Base-by-base conservation (phyloP, 2,797 vertebrate genomes). In the Phoxinus dragarum region DNA sequence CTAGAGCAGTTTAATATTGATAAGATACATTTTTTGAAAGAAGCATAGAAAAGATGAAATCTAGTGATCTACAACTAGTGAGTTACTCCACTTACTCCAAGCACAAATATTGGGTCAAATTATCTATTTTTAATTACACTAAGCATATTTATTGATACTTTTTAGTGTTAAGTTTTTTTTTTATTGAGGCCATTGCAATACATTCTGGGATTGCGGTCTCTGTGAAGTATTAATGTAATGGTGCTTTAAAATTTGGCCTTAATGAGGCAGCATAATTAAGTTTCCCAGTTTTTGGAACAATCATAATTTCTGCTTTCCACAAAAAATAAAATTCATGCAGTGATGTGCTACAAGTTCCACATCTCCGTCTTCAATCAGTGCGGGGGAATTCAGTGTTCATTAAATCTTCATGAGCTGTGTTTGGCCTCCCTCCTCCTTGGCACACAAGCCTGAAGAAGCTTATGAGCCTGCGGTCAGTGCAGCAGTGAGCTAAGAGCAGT, bases 321-420 rank as follows among this genome's bases (percentile, higher is more conserved):
- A 34, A 86, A 85, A 69, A 86, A 85, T 73, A 52, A 85, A 76
- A 71, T 54, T 34, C 21, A 71, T 47, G 54, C 54, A 68, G 36
- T 21, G 38, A 71, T 75, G 74, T 75, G 69, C 69, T 82, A 73
- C 56, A 61, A 73, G 67, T 84, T 84, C 82, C 42, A 77, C 52
- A 76, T 80, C 74, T 74, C 21, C 7, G 40, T 52, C 81, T 84
- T 38, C 83, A 89, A 89, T 88, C 88, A 88, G 80, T 77, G 54
- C 36, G 23, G 76, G 75, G 75, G 73, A 87, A 80, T 88, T 81
- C 36, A 74, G 83, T 19, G 11, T 86, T 89, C 88, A 89, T 89
- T 89, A 90, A 90, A 88, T 89, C 88, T 88, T 87, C 86, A 85
- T 86, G 85, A 86, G 86, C 78, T 80, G 74, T 61, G 84, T 72